These are phyloP conservation scores for Drosophila vallismaia DNA, from an alignment of 2,888 invertebrate genomes.

Conservation along the genomic window DNA sequence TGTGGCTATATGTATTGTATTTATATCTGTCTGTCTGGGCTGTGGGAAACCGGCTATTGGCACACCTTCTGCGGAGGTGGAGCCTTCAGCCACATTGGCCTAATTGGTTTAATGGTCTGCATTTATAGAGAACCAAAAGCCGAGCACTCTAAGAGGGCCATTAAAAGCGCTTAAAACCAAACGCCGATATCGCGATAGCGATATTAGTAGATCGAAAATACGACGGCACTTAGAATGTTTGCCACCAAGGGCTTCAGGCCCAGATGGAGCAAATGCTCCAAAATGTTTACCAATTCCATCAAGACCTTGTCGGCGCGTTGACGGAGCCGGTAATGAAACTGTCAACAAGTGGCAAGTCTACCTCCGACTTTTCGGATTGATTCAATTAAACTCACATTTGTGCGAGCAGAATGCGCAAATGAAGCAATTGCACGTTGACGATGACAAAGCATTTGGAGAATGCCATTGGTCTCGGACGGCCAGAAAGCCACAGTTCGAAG, in stretches of 20 bases:
- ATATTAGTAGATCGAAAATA: slow-evolving; percentile 60
- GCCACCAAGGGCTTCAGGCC: slow-evolving; percentile 5
- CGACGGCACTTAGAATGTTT: slow-evolving; percentile 33
- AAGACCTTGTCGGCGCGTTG: slow-evolving; percentile 61
- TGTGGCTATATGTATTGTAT: slow-evolving; percentile 15
- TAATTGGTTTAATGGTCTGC: slow-evolving; percentile 66
- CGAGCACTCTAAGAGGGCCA: slow-evolving; percentile 43
- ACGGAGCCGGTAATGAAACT: slow-evolving; percentile 57
- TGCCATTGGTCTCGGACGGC: slow-evolving; percentile 13
- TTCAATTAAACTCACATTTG: slow-evolving; percentile 56
- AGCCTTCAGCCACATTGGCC: slow-evolving; percentile 57
- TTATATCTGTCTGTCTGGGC: slow-evolving; percentile 14
- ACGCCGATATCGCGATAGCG: slow-evolving; percentile 43
- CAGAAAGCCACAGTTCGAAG: slow-evolving; percentile 5
- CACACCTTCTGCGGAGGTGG: slow-evolving; percentile 73
- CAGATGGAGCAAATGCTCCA: slow-evolving; percentile 12
- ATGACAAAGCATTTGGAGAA: slow-evolving; percentile 51
- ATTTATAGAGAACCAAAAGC: slow-evolving; percentile 45
- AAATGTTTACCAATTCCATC: slow-evolving; percentile 42
- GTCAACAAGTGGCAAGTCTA: slow-evolving; percentile 31
- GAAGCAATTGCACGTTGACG: slow-evolving; percentile 46
- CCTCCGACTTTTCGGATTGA: slow-evolving; percentile 17
- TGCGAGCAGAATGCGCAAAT: slow-evolving; percentile 52
- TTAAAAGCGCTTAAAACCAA: slow-evolving; percentile 52
- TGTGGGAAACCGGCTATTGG: slow-evolving; percentile 49